Conservation (phyloP, 2,888 invertebrate species). For the Drosophila mimetica region DNA sequence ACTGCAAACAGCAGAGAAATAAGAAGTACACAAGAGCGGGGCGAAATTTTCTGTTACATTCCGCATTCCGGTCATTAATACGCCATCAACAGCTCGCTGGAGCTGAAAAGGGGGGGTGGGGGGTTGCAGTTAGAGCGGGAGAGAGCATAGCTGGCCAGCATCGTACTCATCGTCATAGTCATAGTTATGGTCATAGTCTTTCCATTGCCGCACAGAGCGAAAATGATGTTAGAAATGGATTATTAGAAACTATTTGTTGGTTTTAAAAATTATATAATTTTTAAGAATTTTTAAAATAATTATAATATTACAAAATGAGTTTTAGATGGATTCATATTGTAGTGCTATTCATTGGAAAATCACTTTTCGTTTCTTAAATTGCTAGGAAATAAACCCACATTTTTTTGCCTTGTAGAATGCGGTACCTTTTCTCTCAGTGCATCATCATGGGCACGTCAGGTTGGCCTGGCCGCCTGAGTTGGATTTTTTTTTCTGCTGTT, state of each 20-base stretch:
- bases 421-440: neutral
- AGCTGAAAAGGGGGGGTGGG: neutral
- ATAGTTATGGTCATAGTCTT: slow-evolving; percentile 1
- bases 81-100: slow-evolving; percentile 64
- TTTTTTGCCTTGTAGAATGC: too few relatives aligned
- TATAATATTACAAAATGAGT: too few relatives aligned
- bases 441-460: slow-evolving; percentile 30
- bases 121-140: slow-evolving; percentile 11
- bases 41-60: slow-evolving; percentile 63
- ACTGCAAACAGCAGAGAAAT: slow-evolving; percentile 39
- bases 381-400: too few relatives aligned
- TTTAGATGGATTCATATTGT: too few relatives aligned
- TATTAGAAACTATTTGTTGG: too few relatives aligned
- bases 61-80: slow-evolving; percentile 79
- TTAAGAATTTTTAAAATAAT: too few relatives aligned
- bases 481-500: slow-evolving; percentile 10
- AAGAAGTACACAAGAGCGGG: slow-evolving; percentile 3
- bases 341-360: too few relatives aligned
- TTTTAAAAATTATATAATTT: too few relatives aligned
- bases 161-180: slow-evolving; percentile 18
- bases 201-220: neutral
- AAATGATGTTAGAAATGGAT: too few relatives aligned
- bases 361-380: too few relatives aligned
- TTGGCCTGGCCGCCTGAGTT: slow-evolving; percentile 1
- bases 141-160: slow-evolving; percentile 27